Evolutionary conservation across 2,797 vertebrate species (phyloP).

Genomic region (Cirrhinus molitorella): DNA sequence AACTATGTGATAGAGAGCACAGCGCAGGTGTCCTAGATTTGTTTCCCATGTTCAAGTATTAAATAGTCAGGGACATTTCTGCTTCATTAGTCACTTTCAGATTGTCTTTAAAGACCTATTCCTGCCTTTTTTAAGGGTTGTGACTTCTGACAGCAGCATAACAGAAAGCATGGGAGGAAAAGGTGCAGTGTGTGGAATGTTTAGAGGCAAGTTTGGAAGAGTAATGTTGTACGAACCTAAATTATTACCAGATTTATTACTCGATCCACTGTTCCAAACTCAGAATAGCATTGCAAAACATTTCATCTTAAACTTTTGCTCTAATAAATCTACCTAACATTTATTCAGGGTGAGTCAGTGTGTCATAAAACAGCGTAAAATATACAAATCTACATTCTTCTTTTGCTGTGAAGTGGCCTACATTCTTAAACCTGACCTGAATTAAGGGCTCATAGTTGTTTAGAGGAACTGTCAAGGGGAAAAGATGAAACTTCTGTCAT

Average conservation of each 20-base stretch:
- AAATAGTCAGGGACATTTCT: slow-evolving; percentile 28
- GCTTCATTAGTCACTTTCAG: slow-evolving; percentile 30
- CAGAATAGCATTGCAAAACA: slow-evolving; percentile 20
- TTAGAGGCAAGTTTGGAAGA: slow-evolving; percentile 32
- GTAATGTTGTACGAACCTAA: slow-evolving; percentile 24
- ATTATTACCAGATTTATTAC: slow-evolving; percentile 45
- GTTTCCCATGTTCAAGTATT: slow-evolving; percentile 27
- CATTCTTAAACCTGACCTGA: slow-evolving; percentile 38
- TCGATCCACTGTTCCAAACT: slow-evolving; percentile 19
- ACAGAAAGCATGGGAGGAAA: slow-evolving; percentile 43
- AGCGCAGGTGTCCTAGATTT: slow-evolving; percentile 47
- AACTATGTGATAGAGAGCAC: slow-evolving; percentile 38
- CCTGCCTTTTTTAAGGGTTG: slow-evolving; percentile 15
- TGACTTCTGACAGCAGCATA: slow-evolving; percentile 27
- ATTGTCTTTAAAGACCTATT: slow-evolving; percentile 20
- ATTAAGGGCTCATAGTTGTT: slow-evolving; percentile 16
- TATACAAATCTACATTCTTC: slow-evolving; percentile 4
- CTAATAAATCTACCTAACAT: slow-evolving; percentile 43
- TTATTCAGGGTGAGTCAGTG: slow-evolving; percentile 4
- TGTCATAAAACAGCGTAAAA: slow-evolving; percentile 42
- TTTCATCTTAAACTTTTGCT: slow-evolving; percentile 35
- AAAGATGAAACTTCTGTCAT: background rate
- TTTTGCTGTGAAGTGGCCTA: background rate
- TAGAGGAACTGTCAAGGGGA: background rate
- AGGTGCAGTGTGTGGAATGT: slow-evolving; percentile 35